These are phyloP conservation scores for Mionectes macconnelli DNA, from an alignment of 2,113 vertebrate genomes.

Conservation along the genomic window DNA sequence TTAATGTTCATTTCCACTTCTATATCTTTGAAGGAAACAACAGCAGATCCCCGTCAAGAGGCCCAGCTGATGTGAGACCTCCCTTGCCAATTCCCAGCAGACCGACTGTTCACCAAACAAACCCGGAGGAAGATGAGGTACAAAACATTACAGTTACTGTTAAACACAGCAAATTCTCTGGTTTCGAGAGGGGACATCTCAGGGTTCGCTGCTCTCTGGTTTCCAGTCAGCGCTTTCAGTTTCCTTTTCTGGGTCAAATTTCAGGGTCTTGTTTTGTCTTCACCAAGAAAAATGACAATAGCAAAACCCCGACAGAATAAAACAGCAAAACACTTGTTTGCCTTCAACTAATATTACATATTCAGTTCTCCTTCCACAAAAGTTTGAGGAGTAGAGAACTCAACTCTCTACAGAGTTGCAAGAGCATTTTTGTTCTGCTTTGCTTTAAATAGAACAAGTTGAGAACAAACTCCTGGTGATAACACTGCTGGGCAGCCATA, in stretches of 20 bases:
- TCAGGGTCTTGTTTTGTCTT: background rate
- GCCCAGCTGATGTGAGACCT: constrained; percentile 52
- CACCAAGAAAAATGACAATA: background rate
- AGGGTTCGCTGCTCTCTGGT: background rate
- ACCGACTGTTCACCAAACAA: constrained; percentile 9
- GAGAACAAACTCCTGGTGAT: background rate
- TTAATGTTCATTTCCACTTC: background rate
- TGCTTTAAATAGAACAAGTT: background rate
- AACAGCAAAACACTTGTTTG: background rate
- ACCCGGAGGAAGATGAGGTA: constrained; percentile 61
- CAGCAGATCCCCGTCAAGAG: constrained; percentile 67
- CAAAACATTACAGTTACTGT: background rate
- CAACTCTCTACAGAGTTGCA: no score
- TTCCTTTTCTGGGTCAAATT: background rate
- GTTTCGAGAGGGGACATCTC: background rate
- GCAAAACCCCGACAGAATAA: background rate
- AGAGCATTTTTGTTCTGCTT: background rate
- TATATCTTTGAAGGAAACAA: constrained; percentile 16
- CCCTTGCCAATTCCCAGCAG: constrained; percentile 64
- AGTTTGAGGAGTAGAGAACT: background rate
- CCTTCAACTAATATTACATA: background rate
- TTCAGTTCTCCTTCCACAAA: background rate
- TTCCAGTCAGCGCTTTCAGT: background rate
- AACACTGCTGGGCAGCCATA: background rate
- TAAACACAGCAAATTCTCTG: background rate